Conservation (phyloP, 2,888 invertebrate genomes). For the Netelia melanura region DNA sequence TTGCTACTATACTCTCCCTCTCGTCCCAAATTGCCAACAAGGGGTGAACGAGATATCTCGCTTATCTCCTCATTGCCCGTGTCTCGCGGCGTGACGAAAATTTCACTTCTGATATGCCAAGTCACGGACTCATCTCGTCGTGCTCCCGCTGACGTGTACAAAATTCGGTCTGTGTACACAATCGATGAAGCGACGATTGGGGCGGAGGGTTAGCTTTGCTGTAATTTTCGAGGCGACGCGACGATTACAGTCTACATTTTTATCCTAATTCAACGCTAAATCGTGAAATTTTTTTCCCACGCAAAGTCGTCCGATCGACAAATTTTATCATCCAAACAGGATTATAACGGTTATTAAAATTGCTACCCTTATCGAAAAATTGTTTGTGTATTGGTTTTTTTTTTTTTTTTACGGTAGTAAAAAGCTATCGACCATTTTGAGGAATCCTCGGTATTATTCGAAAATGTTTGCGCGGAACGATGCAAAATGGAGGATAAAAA, state of each 20-base stretch:
- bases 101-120: constrained; percentile 44
- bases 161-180: constrained; percentile 1
- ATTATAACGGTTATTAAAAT: too few relatives aligned
- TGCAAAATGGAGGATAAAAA: too few relatives aligned
- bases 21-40: not conserved
- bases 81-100: constrained; percentile 26
- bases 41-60: constrained; percentile 63
- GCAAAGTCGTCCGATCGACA: not conserved
- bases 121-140: constrained; percentile 46
- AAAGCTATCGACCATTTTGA: too few relatives aligned
- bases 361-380: too few relatives aligned
- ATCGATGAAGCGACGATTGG: constrained; percentile 25
- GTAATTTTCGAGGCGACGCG: not conserved
- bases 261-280: not conserved
- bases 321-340: too few relatives aligned
- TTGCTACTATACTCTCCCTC: not conserved
- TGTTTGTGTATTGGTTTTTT: too few relatives aligned
- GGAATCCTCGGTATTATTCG: too few relatives aligned
- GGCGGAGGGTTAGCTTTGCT: not conserved
- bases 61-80: constrained; percentile 61
- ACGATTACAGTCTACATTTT: not conserved
- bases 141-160: not conserved
- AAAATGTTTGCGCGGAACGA: too few relatives aligned
- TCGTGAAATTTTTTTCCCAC: not conserved
- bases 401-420: too few relatives aligned